Conservation (phyloP, 2,797 vertebrate genomes). For the Characodon lateralis region DNA sequence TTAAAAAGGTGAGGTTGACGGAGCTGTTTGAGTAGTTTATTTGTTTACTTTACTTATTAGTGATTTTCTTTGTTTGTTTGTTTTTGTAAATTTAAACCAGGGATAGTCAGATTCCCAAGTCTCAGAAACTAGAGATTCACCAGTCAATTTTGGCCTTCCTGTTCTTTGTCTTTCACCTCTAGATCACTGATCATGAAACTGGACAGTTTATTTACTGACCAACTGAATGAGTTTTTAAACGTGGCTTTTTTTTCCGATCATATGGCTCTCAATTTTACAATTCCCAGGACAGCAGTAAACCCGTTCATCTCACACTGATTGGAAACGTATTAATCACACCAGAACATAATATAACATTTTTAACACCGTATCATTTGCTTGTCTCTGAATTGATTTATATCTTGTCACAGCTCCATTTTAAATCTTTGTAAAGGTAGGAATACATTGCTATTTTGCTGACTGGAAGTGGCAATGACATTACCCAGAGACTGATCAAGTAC, state of each 20-base stretch:
- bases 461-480: conserved; percentile 72
- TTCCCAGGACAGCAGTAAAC: neutral
- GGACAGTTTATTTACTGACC: neutral
- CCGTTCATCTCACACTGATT: neutral
- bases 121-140: neutral
- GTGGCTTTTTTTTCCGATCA: neutral
- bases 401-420: conserved; percentile 17
- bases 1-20: neutral
- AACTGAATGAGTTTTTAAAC: neutral
- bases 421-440: conserved; percentile 38
- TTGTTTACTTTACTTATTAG: neutral
- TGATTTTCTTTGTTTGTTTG: too few species aligned
- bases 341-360: conserved; percentile 1
- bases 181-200: neutral
- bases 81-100: neutral
- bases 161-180: neutral
- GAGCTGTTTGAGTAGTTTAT: neutral
- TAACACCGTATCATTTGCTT: conserved; percentile 1
- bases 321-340: neutral
- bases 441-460: conserved; percentile 47
- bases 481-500: conserved; percentile 67
- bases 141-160: neutral
- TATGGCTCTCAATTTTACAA: neutral
- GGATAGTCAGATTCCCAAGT: neutral
- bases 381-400: conserved; percentile 22